These are phyloP conservation scores for Lytechinus pictus DNA, from an alignment of 35 echinoderm and acorn worm genomes.

Conservation along the genomic window DNA sequence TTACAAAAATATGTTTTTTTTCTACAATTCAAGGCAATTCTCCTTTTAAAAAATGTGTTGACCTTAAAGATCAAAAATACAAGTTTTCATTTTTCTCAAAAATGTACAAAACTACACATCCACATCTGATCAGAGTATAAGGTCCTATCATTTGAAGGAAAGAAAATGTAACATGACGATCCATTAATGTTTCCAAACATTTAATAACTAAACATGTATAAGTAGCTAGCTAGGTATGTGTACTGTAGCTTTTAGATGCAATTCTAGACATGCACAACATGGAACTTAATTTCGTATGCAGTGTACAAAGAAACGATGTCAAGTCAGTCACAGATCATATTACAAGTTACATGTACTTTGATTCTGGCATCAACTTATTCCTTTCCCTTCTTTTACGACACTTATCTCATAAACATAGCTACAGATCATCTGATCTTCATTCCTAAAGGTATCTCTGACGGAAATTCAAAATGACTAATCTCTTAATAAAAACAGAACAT, in stretches of 20 bases:
- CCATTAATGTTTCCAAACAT: too few species aligned
- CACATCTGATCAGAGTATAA: background rate
- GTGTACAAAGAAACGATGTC: background rate
- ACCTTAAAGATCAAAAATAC: background rate
- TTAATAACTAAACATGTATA: too few species aligned
- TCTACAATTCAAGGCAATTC: background rate
- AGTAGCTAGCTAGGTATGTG: too few species aligned
- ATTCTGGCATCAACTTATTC: background rate
- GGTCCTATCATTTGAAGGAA: too few species aligned
- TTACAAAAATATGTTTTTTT: constrained; percentile 14
- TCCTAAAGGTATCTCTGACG: background rate
- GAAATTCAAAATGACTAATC: background rate
- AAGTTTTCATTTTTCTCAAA: background rate
- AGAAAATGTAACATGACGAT: too few species aligned
- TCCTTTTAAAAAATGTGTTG: background rate
- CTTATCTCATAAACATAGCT: background rate
- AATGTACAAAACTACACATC: background rate
- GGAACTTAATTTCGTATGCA: background rate
- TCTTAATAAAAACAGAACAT: background rate
- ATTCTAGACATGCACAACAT: background rate
- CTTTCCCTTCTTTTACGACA: background rate
- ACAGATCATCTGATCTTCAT: background rate
- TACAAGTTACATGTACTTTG: background rate
- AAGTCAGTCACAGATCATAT: background rate
- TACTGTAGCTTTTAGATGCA: background rate